Conservation (phyloP, 23 tunicate species). For the Ascidia mentula region DNA sequence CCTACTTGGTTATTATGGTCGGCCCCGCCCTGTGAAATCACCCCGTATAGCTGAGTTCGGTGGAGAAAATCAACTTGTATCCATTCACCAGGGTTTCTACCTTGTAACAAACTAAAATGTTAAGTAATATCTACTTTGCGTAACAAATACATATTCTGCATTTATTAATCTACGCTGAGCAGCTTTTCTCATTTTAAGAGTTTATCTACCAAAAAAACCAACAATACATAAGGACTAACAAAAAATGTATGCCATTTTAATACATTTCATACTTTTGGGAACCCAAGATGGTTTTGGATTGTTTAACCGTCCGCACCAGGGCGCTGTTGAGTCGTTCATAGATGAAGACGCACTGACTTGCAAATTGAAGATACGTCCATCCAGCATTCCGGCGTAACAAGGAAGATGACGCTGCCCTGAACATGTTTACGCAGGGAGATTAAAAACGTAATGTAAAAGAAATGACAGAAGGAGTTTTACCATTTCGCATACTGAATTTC, state of each 20-base stretch:
- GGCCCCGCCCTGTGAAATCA: neutral
- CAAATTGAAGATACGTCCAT: neutral
- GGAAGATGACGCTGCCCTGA: neutral
- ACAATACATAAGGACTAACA: neutral
- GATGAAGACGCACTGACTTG: neutral
- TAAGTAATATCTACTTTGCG: too few species aligned
- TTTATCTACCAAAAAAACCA: neutral
- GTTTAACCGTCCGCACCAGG: neutral
- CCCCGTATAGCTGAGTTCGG: neutral
- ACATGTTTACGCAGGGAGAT: too few species aligned
- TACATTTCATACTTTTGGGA: neutral
- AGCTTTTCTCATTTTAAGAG: neutral
- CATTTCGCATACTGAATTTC: too few species aligned
- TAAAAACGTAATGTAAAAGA: too few species aligned
- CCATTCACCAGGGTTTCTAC: neutral
- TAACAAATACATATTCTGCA: too few species aligned
- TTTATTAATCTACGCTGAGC: neutral
- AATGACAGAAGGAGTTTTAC: too few species aligned
- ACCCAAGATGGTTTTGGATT: neutral
- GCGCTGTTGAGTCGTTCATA: neutral
- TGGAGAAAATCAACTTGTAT: slow-evolving; percentile 5
- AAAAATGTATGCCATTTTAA: neutral
- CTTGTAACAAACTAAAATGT: neutral
- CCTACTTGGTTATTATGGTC: neutral
- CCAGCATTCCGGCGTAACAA: neutral